phyloP scores from a whole-genome alignment of 2,113 vertebrate genomes.

The Prunella fulvescens region DNA sequence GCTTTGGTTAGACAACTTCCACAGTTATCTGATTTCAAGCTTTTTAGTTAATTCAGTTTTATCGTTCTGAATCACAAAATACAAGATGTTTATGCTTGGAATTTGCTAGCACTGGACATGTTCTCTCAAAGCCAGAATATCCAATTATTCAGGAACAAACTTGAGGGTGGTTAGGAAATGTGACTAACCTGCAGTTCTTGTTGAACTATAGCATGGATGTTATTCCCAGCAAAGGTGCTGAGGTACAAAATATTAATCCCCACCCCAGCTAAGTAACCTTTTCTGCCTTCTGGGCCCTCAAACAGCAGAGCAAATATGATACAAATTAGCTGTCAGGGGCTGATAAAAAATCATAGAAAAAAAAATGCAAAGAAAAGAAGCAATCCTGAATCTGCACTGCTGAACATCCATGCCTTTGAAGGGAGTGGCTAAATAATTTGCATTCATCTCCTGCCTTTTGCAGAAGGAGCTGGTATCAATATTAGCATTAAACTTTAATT shows the following conservation, averaged over 20 bases:
- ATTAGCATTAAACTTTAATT: background rate
- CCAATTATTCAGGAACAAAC: background rate
- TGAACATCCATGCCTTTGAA: background rate
- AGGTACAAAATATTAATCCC: background rate
- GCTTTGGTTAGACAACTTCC: background rate
- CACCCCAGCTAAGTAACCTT: background rate
- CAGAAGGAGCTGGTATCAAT: background rate
- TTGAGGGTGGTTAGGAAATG: background rate
- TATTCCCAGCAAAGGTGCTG: background rate
- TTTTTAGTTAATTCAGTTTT: background rate
- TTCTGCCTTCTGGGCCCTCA: background rate
- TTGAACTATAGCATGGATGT: fast-evolving
- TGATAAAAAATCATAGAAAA: background rate
- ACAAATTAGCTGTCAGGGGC: background rate
- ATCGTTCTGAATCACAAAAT: background rate
- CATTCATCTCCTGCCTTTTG: background rate
- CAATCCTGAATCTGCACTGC: too few relatives aligned
- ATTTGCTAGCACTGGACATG: background rate
- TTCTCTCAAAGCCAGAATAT: background rate
- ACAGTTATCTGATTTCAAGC: background rate
- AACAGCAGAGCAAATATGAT: background rate
- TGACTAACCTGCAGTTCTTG: background rate
- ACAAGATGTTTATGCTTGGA: background rate
- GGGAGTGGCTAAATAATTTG: background rate
- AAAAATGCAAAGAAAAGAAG: background rate